These are phyloP conservation scores for Perognathus longimembris DNA, from an alignment of 2,113 vertebrate genomes.

Conservation along the genomic window DNA sequence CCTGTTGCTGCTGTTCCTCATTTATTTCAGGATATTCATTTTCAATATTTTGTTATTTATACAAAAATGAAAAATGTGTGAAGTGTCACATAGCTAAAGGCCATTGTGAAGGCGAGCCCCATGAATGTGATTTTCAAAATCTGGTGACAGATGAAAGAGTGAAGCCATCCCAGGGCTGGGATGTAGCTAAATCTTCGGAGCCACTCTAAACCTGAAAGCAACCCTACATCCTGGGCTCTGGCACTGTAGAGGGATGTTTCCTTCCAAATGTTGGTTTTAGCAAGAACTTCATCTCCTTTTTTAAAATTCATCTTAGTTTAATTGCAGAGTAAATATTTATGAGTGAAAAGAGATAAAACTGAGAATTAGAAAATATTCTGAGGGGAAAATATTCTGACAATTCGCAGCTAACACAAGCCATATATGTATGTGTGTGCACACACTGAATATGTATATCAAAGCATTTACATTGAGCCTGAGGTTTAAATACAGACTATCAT, in stretches of 20 bases:
- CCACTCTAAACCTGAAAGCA: too few species aligned
- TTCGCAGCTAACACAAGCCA: background rate
- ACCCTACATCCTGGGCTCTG: slow-evolving; percentile 26
- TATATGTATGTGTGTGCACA: background rate
- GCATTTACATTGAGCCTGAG: background rate
- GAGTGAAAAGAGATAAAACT: background rate
- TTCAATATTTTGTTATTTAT: slow-evolving; percentile 92
- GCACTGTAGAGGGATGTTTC: slow-evolving; percentile 39
- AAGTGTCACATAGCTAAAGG: slow-evolving; percentile 90
- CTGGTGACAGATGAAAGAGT: slow-evolving; percentile 82
- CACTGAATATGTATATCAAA: background rate
- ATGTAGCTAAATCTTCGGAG: background rate
- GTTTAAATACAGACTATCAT: background rate
- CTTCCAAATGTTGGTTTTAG: slow-evolving; percentile 75
- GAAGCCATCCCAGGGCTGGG: slow-evolving; percentile 50
- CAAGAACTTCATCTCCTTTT: slow-evolving; percentile 71
- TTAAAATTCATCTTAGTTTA: slow-evolving; percentile 56
- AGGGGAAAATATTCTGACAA: background rate
- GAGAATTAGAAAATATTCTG: slow-evolving; percentile 44
- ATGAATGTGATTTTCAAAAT: slow-evolving; percentile 45
- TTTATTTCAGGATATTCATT: slow-evolving; percentile 96
- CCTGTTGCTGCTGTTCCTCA: slow-evolving; percentile 45
- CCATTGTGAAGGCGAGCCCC: slow-evolving; percentile 77
- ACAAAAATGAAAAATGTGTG: slow-evolving; percentile 90
- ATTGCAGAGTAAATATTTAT: background rate